phyloP scores from a whole-genome alignment of 2,888 invertebrate genomes.

The Hirtodrosophila trivittata region DNA sequence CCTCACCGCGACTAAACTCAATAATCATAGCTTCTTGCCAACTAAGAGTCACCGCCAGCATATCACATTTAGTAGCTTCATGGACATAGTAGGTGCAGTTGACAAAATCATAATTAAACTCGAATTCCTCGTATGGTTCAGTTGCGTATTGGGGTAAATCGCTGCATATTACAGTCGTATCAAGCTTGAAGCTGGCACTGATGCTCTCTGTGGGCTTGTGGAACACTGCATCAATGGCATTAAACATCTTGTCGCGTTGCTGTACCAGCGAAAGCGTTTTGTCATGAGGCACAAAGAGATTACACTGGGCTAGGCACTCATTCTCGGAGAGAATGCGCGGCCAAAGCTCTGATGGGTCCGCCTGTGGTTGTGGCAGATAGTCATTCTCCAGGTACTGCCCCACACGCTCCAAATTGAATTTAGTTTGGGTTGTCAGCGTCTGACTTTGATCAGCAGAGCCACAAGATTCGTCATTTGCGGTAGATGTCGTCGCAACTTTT shows the following conservation, averaged over 20 bases:
- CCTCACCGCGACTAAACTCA: slow-evolving; percentile 79
- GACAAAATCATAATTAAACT: slow-evolving; percentile 51
- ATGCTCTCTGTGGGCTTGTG: slow-evolving; percentile 87
- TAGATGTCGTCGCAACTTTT: slow-evolving; percentile 6
- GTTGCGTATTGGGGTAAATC: slow-evolving; percentile 49
- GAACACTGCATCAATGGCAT: slow-evolving; percentile 88
- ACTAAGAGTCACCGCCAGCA: slow-evolving; percentile 75
- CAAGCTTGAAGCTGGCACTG: slow-evolving; percentile 86
- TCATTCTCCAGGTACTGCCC: slow-evolving; percentile 94
- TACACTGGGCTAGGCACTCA: slow-evolving; percentile 88
- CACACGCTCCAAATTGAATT: slow-evolving; percentile 93
- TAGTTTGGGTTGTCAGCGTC: slow-evolving; percentile 80
- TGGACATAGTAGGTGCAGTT: slow-evolving; percentile 77
- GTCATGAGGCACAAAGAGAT: slow-evolving; percentile 90
- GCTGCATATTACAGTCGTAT: slow-evolving; percentile 85
- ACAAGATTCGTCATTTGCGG: slow-evolving; percentile 6
- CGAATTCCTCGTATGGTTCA: slow-evolving; percentile 27
- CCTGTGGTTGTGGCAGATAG: slow-evolving; percentile 87
- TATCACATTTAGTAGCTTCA: slow-evolving; percentile 69
- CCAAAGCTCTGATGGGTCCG: slow-evolving; percentile 90
- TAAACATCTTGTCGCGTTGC: slow-evolving; percentile 89
- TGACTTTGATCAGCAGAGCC: slow-evolving; percentile 4
- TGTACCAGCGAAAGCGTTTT: slow-evolving; percentile 91
- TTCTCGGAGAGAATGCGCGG: slow-evolving; percentile 90
- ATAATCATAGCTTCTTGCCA: slow-evolving; percentile 80